phyloP scores from a whole-genome alignment of 2,113 vertebrate genomes.

The Danionella cerebrum region DNA sequence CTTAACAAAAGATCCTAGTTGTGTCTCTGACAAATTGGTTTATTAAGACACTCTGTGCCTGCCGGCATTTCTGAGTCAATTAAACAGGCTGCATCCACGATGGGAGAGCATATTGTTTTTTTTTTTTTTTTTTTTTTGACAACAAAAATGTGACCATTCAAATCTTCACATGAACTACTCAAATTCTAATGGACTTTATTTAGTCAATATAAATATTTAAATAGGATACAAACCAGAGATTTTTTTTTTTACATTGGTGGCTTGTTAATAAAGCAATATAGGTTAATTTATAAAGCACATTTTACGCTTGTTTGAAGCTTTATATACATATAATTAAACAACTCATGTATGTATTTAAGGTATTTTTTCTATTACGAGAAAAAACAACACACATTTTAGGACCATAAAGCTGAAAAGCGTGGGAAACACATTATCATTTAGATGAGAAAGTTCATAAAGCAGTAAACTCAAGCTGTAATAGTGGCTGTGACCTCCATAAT shows the following conservation, averaged over 20 bases:
- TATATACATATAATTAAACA: too few species aligned
- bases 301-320: too few species aligned
- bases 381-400: background rate
- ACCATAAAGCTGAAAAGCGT: background rate
- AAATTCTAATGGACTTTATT: too few species aligned
- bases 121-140: slow-evolving; percentile 9
- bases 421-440: too few species aligned
- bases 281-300: background rate
- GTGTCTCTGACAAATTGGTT: slow-evolving; percentile 8
- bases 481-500: slow-evolving; percentile 36
- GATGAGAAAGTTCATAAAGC: too few species aligned
- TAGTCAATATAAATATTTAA: too few species aligned
- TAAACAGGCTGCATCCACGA: slow-evolving; percentile 9
- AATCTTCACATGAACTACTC: too few species aligned
- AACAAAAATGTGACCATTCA: background rate
- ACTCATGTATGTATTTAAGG: too few species aligned
- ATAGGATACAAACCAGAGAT: background rate
- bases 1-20: slow-evolving; percentile 6
- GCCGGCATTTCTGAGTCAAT: slow-evolving; percentile 20
- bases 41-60: slow-evolving; percentile 27
- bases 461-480: background rate
- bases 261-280: background rate
- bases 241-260: background rate
- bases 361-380: too few species aligned
- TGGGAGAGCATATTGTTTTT: slow-evolving; percentile 8